Percentiles rank a stretch among this genome's conserved stretches.
Evolutionary conservation across 2,888 invertebrate species (phyloP).

Genomic region (Epirrita christyi): DNA sequence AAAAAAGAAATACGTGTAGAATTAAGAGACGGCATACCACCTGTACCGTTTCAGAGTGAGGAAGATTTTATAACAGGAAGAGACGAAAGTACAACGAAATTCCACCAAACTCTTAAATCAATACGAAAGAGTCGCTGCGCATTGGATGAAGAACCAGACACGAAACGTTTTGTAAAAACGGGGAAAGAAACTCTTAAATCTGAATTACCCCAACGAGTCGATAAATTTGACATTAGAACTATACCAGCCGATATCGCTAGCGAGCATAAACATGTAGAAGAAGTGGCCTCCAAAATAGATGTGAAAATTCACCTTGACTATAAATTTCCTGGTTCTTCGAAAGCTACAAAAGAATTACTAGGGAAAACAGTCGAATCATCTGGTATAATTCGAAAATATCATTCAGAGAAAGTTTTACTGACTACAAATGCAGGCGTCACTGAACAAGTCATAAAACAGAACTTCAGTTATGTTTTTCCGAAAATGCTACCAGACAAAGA

Average conservation of each 20-base stretch:
- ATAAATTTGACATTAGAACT: background rate
- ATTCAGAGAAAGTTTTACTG: constrained; percentile 40
- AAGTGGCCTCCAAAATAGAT: background rate
- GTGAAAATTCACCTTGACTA: background rate
- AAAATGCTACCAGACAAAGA: constrained; percentile 31
- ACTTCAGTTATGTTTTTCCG: constrained; percentile 58
- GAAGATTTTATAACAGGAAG: constrained; percentile 10
- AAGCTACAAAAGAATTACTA: background rate
- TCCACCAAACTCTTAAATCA: background rate
- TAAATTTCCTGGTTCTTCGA: too few species aligned
- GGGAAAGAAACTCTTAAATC: background rate
- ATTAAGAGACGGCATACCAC: constrained; percentile 11
- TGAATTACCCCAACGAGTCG: too few species aligned
- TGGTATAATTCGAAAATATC: constrained; percentile 28
- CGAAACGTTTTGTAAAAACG: background rate
- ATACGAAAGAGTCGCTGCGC: background rate
- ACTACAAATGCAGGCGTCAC: constrained; percentile 11
- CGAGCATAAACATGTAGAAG: background rate
- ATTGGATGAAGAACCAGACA: constrained; percentile 3
- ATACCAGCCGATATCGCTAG: background rate
- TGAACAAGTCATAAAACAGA: constrained; percentile 39
- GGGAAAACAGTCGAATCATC: constrained; percentile 1
- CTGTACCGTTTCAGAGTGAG: constrained; percentile 19
- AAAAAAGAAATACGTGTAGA: constrained; percentile 9
- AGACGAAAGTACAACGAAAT: constrained; percentile 1